Evolutionary conservation across 2,797 vertebrate species (phyloP).

Genomic region (Alectoris magna): DNA sequence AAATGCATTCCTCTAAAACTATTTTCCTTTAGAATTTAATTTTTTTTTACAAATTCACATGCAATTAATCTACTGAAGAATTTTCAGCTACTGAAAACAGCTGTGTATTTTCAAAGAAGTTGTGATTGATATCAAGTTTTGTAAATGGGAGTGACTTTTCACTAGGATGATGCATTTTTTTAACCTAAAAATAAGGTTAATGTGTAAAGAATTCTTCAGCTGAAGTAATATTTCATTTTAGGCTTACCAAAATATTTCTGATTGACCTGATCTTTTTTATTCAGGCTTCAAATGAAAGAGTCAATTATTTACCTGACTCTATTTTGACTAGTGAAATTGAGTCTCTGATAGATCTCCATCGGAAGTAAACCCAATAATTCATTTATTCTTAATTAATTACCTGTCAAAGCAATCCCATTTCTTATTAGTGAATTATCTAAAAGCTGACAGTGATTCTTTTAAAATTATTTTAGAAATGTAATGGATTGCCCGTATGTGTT

Average conservation of each 20-base stretch:
- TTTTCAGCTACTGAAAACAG: neutral
- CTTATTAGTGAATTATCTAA: neutral
- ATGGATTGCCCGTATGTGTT: neutral
- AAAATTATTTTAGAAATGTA: neutral
- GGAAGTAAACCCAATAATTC: conserved; percentile 1
- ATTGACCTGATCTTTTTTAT: conserved; percentile 5
- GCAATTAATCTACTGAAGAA: neutral
- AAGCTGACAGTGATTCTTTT: neutral
- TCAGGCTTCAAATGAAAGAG: neutral
- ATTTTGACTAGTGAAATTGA: conserved; percentile 17
- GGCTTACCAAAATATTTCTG: neutral
- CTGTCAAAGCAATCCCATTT: conserved; percentile 12
- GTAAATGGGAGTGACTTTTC: neutral
- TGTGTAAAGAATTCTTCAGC: neutral
- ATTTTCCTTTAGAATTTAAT: neutral
- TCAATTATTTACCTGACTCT: conserved; percentile 6
- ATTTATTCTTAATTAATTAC: conserved; percentile 37
- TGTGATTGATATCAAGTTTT: neutral
- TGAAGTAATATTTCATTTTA: conserved; percentile 13
- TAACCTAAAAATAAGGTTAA: neutral
- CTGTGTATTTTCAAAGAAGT: neutral
- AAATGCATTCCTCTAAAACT: neutral
- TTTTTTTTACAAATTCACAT: neutral
- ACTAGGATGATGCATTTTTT: neutral
- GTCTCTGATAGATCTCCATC: conserved; percentile 9